These are phyloP conservation scores for Lepidurus packardi DNA, from an alignment of 1,140 invertebrate species.

Conservation along the genomic window DNA sequence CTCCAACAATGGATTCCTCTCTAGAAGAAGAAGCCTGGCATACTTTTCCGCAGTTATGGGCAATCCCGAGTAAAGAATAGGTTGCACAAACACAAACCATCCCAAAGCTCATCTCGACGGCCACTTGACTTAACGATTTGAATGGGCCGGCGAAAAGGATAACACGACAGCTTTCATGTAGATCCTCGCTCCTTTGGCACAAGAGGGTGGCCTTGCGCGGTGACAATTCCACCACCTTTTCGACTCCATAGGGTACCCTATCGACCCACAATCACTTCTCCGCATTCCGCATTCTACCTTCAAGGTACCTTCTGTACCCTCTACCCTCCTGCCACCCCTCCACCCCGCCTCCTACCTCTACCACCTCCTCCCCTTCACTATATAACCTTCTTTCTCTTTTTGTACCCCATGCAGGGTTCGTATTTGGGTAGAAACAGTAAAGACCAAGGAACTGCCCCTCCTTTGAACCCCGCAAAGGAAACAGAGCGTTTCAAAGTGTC, in stretches of 20 bases:
- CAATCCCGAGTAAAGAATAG: not conserved
- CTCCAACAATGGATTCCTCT: not conserved
- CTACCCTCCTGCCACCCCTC: not conserved
- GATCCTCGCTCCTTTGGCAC: not conserved
- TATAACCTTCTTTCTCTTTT: too few species aligned
- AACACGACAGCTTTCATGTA: not conserved
- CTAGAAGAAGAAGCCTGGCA: not conserved
- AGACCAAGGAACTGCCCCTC: too few species aligned
- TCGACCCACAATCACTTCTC: constrained; percentile 7
- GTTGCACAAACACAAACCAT: not conserved
- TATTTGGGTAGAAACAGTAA: too few species aligned
- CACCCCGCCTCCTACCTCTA: too few species aligned
- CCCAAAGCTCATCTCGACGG: not conserved
- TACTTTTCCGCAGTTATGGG: constrained; percentile 21
- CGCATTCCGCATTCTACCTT: not conserved
- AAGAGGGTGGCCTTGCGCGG: not conserved
- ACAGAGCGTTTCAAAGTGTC: too few species aligned
- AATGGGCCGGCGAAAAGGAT: not conserved
- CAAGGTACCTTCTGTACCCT: not conserved
- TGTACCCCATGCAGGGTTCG: too few species aligned
- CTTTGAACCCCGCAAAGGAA: too few species aligned
- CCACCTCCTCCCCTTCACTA: too few species aligned
- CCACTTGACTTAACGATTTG: constrained; percentile 6
- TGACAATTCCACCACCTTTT: constrained; percentile 19
- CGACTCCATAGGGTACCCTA: constrained; percentile 1